These are phyloP conservation scores for Willowsia nigromaculata DNA, from an alignment of 2,888 invertebrate genomes.

Conservation along the genomic window DNA sequence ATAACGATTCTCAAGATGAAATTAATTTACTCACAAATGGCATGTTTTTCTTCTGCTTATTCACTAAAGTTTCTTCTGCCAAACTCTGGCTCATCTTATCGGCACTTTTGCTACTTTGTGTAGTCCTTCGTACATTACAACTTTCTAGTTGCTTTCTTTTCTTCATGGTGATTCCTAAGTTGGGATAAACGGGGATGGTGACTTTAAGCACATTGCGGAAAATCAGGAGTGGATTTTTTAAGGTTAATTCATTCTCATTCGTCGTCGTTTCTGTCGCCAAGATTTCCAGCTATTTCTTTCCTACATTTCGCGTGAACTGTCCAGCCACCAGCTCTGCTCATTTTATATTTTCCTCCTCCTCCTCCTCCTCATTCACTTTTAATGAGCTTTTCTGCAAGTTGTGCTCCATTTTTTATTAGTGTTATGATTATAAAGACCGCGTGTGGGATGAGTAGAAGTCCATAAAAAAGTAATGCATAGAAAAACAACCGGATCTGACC, in stretches of 20 bases:
- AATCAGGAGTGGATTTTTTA: not conserved
- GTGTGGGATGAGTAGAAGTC: not conserved
- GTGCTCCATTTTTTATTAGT: slow-evolving; percentile 19
- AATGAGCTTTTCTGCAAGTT: slow-evolving; percentile 51
- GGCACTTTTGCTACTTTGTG: not conserved
- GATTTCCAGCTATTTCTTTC: not conserved
- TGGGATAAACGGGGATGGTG: not conserved
- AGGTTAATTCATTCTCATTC: not conserved
- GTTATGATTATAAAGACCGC: not conserved
- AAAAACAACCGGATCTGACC: not conserved
- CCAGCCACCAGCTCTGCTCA: not conserved
- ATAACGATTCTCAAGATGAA: not conserved
- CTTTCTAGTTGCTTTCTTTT: not conserved
- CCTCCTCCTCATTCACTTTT: slow-evolving; percentile 45
- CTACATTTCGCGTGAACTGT: not conserved
- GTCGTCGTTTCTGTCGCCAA: not conserved
- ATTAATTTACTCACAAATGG: not conserved
- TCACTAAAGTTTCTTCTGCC: too few relatives aligned
- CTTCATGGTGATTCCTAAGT: not conserved
- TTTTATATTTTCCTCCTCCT: not conserved
- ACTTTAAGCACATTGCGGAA: not conserved
- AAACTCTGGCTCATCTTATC: too few relatives aligned
- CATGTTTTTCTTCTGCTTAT: too few relatives aligned
- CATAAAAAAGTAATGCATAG: slow-evolving; percentile 12
- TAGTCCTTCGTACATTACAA: not conserved